Conservation (phyloP, 2,888 invertebrate species). For the Drosophila macrothrix region DNA sequence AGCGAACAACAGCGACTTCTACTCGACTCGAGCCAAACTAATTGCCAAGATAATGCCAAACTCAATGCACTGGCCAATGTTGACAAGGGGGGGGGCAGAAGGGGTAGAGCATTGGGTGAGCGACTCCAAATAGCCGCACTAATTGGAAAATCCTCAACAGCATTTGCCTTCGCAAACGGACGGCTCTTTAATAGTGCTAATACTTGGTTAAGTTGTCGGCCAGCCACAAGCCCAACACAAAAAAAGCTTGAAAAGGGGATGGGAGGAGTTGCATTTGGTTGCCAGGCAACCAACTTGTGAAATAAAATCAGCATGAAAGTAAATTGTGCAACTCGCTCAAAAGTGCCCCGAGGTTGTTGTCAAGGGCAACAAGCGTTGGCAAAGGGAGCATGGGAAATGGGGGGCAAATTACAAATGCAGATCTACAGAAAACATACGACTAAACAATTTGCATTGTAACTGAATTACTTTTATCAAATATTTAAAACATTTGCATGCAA, state of each 20-base stretch:
- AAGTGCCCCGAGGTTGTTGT: conserved; percentile 43
- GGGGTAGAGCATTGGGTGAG: neutral
- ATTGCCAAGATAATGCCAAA: conserved; percentile 44
- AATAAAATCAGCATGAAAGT: conserved; percentile 71
- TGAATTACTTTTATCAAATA: neutral
- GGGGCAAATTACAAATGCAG: neutral
- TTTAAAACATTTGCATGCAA: neutral
- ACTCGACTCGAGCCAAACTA: conserved; percentile 39
- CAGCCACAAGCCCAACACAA: conserved; percentile 20
- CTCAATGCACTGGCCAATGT: conserved; percentile 22
- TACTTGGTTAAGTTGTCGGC: conserved; percentile 50
- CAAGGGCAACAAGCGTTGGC: conserved; percentile 21
- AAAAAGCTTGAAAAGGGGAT: conserved; percentile 30
- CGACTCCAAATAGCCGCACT: conserved; percentile 52
- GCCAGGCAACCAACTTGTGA: conserved; percentile 28
- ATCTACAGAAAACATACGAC: neutral
- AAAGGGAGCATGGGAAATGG: conserved; percentile 10
- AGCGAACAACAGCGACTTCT: conserved; percentile 8
- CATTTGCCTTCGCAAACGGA: conserved; percentile 10
- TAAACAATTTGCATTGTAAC: neutral
- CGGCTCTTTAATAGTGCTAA: conserved; percentile 56
- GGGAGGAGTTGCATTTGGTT: conserved; percentile 20
- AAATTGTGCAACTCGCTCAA: conserved; percentile 63
- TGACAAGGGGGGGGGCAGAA: neutral
- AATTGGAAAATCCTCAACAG: conserved; percentile 64